Percentiles rank a stretch among this genome's conserved stretches.
Evolutionary conservation across 2,797 vertebrate genomes (phyloP).

Genomic region (Sparidentex hasta): DNA sequence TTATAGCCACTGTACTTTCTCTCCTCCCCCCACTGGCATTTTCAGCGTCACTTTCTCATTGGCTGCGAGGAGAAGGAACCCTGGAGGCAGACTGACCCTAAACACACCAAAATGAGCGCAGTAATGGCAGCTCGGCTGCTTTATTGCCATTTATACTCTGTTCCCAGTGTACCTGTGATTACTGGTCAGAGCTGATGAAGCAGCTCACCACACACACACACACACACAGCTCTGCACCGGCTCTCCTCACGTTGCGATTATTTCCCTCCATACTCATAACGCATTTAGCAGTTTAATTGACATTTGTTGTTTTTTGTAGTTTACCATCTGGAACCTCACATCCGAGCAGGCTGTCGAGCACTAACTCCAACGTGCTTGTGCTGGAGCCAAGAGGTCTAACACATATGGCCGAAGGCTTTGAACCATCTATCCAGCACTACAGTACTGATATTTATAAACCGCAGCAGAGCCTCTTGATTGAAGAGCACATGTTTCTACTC

Average conservation of each 20-base stretch:
- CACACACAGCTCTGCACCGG: not conserved
- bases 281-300: slow-evolving; percentile 47
- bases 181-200: slow-evolving; percentile 24
- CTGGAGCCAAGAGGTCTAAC: slow-evolving; percentile 67
- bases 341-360: slow-evolving; percentile 59
- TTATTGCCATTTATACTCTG: slow-evolving; percentile 28
- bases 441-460: slow-evolving; percentile 86
- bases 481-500: slow-evolving; percentile 86
- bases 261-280: slow-evolving; percentile 16
- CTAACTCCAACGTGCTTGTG: slow-evolving; percentile 62
- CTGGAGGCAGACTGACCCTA: slow-evolving; percentile 53
- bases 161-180: slow-evolving; percentile 19
- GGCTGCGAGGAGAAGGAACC: slow-evolving; percentile 68
- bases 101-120: slow-evolving; percentile 49
- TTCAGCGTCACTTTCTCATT: slow-evolving; percentile 74
- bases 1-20: slow-evolving; percentile 80
- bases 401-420: slow-evolving; percentile 77
- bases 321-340: slow-evolving; percentile 66
- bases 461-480: slow-evolving; percentile 81
- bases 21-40: slow-evolving; percentile 68
- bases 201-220: not conserved
- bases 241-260: slow-evolving; percentile 26
- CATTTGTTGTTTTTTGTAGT: slow-evolving; percentile 70
- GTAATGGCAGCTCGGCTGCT: slow-evolving; percentile 28
- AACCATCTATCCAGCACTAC: slow-evolving; percentile 71